Conservation (phyloP, 1,140 invertebrate genomes). For the Streblospio benedicti region DNA sequence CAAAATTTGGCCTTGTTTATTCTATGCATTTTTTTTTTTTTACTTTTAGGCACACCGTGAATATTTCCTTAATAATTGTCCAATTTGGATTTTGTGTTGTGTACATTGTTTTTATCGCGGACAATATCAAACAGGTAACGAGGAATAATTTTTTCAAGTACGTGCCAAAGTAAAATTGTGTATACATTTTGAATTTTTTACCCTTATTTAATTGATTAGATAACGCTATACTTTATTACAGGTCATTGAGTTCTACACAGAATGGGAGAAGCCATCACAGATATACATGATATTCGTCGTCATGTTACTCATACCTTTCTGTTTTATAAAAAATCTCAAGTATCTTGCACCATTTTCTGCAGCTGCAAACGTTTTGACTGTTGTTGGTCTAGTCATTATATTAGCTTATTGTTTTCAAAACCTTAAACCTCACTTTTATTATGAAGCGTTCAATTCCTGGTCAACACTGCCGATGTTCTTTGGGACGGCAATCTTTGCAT, state of each 20-base stretch:
- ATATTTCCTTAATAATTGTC: conserved; percentile 73
- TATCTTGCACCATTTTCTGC: conserved; percentile 71
- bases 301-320: conserved; percentile 31
- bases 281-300: conserved; percentile 28
- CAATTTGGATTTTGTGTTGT: conserved; percentile 94
- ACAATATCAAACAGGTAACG: conserved; percentile 51
- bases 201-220: too few species aligned
- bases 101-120: conserved; percentile 86
- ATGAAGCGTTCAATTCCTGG: conserved; percentile 58
- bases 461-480: conserved; percentile 59
- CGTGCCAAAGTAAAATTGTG: too few species aligned
- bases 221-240: too few species aligned
- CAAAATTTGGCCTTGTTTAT: too few species aligned
- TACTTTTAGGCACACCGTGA: conserved; percentile 31
- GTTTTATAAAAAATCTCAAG: conserved; percentile 64
- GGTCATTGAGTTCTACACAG: too few species aligned
- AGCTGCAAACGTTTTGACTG: conserved; percentile 57
- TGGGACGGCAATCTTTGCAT: conserved; percentile 79
- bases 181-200: too few species aligned
- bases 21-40: not conserved
- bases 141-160: too few species aligned
- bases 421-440: conserved; percentile 42
- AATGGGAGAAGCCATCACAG: too few species aligned
- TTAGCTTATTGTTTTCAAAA: conserved; percentile 43
- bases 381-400: conserved; percentile 41